Percentiles rank a stretch among this genome's conserved stretches.
phyloP scores from a whole-genome alignment of 1,140 invertebrate genomes.

The Ladona fulva region DNA sequence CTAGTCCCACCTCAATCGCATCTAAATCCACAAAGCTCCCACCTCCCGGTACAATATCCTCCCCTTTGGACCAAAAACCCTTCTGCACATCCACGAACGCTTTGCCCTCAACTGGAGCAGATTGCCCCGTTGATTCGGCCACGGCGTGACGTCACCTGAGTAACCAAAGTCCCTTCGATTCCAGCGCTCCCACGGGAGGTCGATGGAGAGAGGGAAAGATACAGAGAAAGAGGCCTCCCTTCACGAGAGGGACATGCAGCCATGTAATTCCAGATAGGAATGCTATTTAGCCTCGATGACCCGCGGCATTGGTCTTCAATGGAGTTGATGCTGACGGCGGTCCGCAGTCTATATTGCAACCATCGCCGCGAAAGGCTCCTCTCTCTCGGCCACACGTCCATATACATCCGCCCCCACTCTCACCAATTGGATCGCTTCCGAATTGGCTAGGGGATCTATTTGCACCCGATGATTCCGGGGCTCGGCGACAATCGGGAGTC shows the following conservation, averaged over 20 bases:
- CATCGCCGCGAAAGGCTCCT: not conserved
- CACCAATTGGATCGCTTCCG: constrained; percentile 1
- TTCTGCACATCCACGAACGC: not conserved
- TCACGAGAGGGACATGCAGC: not conserved
- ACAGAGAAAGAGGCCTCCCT: not conserved
- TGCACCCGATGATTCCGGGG: not conserved
- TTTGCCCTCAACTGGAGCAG: not conserved
- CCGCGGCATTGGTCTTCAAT: not conserved
- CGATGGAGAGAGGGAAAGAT: not conserved
- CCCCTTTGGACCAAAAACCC: not conserved
- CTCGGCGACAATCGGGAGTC: not conserved
- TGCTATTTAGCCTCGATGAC: not conserved
- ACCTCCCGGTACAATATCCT: too few relatives aligned
- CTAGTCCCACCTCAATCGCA: not conserved
- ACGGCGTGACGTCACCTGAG: not conserved
- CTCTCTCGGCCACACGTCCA: not conserved
- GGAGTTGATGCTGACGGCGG: not conserved
- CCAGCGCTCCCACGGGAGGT: not conserved
- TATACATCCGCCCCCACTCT: not conserved
- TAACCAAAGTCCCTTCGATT: constrained; percentile 9
- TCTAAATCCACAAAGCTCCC: not conserved
- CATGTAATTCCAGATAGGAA: not conserved
- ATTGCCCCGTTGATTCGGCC: not conserved
- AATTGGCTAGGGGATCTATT: not conserved
- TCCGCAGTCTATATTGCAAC: not conserved